These are phyloP conservation scores for Hystrix brachyura DNA, from an alignment of 2,113 vertebrate genomes.

Conservation along the genomic window DNA sequence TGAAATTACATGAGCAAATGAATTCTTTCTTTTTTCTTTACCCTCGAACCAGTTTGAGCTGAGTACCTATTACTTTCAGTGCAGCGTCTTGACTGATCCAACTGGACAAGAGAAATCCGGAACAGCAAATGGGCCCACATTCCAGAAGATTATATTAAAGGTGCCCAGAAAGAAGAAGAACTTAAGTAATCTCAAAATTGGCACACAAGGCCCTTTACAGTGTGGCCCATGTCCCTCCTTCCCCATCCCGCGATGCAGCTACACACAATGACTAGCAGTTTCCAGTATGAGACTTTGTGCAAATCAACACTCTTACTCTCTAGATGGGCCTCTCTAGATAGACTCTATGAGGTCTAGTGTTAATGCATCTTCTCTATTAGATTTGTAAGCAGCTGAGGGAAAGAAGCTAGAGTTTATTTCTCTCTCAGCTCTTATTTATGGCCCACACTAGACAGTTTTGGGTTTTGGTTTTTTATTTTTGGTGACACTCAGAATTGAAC, in stretches of 20 bases:
- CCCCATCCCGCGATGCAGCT: background rate
- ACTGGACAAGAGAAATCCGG: background rate
- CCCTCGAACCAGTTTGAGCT: background rate
- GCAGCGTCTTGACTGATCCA: background rate
- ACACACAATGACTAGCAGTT: background rate
- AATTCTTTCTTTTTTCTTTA: background rate
- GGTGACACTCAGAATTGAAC: background rate
- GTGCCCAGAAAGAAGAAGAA: background rate
- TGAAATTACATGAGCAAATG: conserved; percentile 10
- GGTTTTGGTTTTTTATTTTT: background rate
- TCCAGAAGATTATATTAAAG: background rate
- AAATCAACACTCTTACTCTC: background rate
- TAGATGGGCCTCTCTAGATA: background rate
- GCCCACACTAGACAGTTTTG: background rate
- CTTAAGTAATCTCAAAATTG: background rate
- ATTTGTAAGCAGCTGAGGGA: background rate
- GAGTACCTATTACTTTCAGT: background rate
- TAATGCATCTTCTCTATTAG: background rate
- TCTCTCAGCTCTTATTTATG: conserved; percentile 17
- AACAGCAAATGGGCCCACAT: background rate
- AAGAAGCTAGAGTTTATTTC: background rate
- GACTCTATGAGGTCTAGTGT: background rate
- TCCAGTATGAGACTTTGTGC: background rate
- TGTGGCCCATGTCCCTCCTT: background rate
- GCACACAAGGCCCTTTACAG: background rate